Conservation (phyloP, 1,140 invertebrate genomes). For the Trichoplusia ni region DNA sequence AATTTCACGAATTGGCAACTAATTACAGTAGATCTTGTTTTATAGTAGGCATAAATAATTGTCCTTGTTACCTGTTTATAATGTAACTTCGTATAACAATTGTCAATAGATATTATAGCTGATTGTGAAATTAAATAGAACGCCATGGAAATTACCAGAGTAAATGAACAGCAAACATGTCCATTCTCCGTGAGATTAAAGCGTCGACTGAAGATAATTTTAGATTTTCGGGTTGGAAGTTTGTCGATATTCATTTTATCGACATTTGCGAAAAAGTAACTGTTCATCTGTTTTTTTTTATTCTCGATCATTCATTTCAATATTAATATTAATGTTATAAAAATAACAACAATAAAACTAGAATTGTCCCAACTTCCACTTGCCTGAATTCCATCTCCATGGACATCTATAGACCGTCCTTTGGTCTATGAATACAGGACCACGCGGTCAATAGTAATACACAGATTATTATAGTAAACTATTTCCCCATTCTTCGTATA, state of each 20-base stretch:
- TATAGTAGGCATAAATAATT: background rate
- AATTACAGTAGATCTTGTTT: background rate
- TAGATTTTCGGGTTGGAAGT: conserved; percentile 36
- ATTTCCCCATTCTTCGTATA: conserved; percentile 3
- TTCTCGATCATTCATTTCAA: background rate
- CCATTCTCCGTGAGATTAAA: conserved; percentile 35
- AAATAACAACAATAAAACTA: too few relatives aligned
- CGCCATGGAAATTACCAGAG: background rate
- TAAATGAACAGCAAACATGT: conserved; percentile 30
- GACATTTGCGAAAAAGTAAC: background rate
- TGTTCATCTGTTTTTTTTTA: background rate
- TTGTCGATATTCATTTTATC: conserved; percentile 38
- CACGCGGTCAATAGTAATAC: background rate
- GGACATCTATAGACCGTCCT: background rate
- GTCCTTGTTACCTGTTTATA: too few relatives aligned
- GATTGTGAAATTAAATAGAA: too few relatives aligned
- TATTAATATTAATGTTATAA: too few relatives aligned
- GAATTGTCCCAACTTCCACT: too few relatives aligned
- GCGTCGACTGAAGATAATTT: conserved; percentile 50
- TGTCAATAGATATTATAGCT: background rate
- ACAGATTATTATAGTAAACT: background rate
- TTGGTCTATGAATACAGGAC: too few relatives aligned
- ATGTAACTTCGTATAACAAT: background rate
- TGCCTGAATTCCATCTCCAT: background rate
- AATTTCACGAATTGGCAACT: background rate